Base-by-base conservation (phyloP, 1,140 invertebrate species). In the Drosophila auraria region DNA sequence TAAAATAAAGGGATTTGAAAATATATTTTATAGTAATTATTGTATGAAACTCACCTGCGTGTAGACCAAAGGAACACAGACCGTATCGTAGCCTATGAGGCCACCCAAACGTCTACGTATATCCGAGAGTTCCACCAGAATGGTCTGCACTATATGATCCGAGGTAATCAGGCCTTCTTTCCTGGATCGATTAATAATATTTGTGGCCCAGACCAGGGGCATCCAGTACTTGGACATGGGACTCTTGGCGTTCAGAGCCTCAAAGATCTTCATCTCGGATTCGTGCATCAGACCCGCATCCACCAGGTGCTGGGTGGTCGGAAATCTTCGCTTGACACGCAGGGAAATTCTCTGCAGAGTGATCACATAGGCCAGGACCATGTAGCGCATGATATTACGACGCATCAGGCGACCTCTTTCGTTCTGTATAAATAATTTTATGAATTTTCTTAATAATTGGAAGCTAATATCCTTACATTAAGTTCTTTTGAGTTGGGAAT, bases 51-150 rank as follows among this genome's bases (percentile, higher is more conserved):
- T 94, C 92, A 98, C 98, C 97, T 99, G 98, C 60, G 98, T 99
- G 93, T 99, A 99, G 64, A 99, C 98, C 30, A 99, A 95, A 47
- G 99, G 99, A 71, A 99, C 98, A 92, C 97, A 98, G 80, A 99
- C 98, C 86, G 98, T 99, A 94, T 99, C 99, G 93, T 99, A 99
- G 56, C 97, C 97, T 79, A 97, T 97, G 5, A 98, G 94, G 54
- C 96, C 96, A 65, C 97, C 97, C 68, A 97, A 93, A 82, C 96
- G 94, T 89, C 96, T 94, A 83, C 97, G 94, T 73, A 97, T 97
- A 82, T 97, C 97, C 6, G 97, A 97, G 36, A 97, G 94, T 91
- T 98, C 97, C 45, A 96, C 95, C 53, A 97, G 93, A 56, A 98
- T 95, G 3, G 97, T 97, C 93, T 98, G 97, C 1, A 98, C 97